Evolutionary conservation across 2,888 invertebrate species (phyloP), one percentile per base, ranked within the genome.

Genomic region (Aplocera efformata): DNA sequence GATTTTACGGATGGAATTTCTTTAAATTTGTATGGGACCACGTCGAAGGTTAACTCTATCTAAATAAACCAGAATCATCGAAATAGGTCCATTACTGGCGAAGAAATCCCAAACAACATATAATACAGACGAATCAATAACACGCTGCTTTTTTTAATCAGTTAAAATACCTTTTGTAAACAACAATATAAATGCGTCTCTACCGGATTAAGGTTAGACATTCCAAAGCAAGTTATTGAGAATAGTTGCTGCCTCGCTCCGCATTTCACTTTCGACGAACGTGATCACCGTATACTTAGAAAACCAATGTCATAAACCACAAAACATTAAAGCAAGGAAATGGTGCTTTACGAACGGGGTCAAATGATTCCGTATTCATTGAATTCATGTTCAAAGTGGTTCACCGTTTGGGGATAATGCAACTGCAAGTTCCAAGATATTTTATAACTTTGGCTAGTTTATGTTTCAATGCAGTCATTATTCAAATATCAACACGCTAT

Each of bases 201-300:
- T 7, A 11, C 7, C 11, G 27, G 34, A 28, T 39, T 29, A 11
- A 40, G 30, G 24, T 32, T 11, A 32, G 13, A 29, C 35, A 29
- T 31, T 37, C 31, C 22, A 17, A n/a, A 11, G 9, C 32, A 13
- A 32, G 17, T 32, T 26, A 24, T 24, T 32, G 24, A 35, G 7
- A 10, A 24, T 21, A 21, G 22, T 32, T 10, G 7, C 24, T n/a
- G 3, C 6, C 9, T 7, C 21, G 8, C 7, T 10, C 11, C 5
- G 22, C 33, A 51, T 54, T 53, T 56, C 48, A 53, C 58, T 58
- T 57, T 54, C 48, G 54, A 32, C 45, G 51, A 49, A 50, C 42
- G 44, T 17, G 8, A 11, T 36, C 13, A 54, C 53, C 54, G 42
- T 52, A 55, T 50, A 42, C 49, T 42, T 58, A 55, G 48, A 53